Conservation (phyloP, 1,140 invertebrate species). For the Conus ventricosus region DNA sequence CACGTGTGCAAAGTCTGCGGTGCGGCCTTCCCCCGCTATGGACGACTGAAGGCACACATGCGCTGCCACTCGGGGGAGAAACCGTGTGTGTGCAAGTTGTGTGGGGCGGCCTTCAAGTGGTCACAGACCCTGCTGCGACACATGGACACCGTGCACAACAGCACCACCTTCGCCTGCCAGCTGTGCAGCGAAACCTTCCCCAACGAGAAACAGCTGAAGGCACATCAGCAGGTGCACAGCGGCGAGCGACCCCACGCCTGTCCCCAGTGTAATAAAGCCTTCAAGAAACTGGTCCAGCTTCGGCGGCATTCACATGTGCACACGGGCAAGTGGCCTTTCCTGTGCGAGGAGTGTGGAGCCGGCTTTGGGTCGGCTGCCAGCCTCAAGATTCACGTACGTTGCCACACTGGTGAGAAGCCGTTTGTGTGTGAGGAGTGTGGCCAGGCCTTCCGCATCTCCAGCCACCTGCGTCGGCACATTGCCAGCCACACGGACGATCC, state of each 20-base stretch:
- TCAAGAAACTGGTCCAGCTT: background rate
- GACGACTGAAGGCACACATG: slow-evolving; percentile 21
- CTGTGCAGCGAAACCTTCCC: background rate
- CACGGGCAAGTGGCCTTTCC: background rate
- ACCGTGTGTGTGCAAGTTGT: slow-evolving; percentile 97
- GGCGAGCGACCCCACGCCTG: background rate
- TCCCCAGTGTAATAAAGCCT: background rate
- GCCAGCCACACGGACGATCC: slow-evolving; percentile 26
- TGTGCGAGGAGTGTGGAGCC: slow-evolving; percentile 15
- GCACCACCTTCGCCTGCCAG: background rate
- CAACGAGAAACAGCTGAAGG: background rate
- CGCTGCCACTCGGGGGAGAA: slow-evolving; percentile 90
- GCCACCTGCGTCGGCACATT: slow-evolving; percentile 23
- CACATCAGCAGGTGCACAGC: background rate
- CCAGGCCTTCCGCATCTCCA: slow-evolving; percentile 81
- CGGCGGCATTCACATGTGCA: background rate
- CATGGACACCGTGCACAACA: slow-evolving; percentile 68
- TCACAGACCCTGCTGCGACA: slow-evolving; percentile 99
- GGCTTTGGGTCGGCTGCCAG: slow-evolving; percentile 79
- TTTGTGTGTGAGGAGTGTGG: slow-evolving; percentile 85
- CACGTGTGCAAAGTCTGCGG: slow-evolving; percentile 85
- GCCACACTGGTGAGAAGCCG: slow-evolving; percentile 90
- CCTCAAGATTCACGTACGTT: slow-evolving; percentile 92
- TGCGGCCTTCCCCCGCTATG: slow-evolving; percentile 81
- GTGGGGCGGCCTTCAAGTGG: slow-evolving; percentile 98